Percentiles rank a stretch among this genome's conserved stretches.
Evolutionary conservation across 1,140 invertebrate species (phyloP).

Genomic region (Zaprionus gabonicus): DNA sequence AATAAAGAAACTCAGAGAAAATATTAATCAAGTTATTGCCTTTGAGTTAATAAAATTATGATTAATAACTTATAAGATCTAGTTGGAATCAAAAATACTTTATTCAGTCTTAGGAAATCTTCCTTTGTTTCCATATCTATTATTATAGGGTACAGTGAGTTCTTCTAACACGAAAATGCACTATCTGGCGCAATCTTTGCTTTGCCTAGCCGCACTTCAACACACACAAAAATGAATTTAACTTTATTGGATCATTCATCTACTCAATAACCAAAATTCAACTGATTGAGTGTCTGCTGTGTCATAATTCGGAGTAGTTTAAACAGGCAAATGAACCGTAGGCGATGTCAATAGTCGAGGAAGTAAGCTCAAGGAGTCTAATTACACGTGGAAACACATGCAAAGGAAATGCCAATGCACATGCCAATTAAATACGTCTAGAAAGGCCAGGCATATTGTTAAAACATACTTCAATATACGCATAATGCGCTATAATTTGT

Average conservation of each 20-base stretch:
- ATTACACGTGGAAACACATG: background rate
- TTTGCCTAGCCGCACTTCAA: background rate
- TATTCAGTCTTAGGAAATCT: background rate
- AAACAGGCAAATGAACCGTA: background rate
- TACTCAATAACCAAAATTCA: background rate
- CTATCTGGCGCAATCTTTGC: background rate
- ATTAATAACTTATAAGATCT: too few relatives aligned
- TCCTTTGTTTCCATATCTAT: background rate
- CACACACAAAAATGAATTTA: background rate
- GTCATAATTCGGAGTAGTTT: background rate
- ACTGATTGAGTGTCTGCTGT: background rate
- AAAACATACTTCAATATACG: slow-evolving; percentile 23
- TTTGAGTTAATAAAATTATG: too few relatives aligned
- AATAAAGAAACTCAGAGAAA: too few relatives aligned
- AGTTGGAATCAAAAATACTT: background rate
- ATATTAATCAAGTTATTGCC: too few relatives aligned
- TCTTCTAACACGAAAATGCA: background rate
- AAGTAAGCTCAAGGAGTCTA: background rate
- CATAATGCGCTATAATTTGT: slow-evolving; percentile 73
- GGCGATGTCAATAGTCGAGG: background rate
- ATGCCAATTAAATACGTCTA: slow-evolving; percentile 12
- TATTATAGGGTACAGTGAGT: background rate
- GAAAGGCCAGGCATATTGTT: background rate
- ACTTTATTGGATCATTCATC: background rate
- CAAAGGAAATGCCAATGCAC: slow-evolving; percentile 32